These are phyloP conservation scores for Proisotoma minuta DNA, from an alignment of 2,888 invertebrate genomes.

Conservation along the genomic window DNA sequence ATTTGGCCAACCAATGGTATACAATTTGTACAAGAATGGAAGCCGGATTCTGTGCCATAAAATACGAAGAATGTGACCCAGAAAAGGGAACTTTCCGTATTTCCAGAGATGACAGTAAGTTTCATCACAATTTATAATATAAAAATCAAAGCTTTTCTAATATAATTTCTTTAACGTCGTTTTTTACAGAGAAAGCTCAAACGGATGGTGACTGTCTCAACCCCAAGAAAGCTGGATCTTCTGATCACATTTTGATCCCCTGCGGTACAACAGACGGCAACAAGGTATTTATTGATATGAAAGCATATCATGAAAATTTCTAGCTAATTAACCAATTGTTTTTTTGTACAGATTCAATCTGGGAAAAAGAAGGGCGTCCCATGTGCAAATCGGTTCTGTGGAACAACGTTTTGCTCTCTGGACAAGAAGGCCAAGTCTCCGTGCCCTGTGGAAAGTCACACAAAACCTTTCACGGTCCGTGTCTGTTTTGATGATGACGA, in stretches of 20 bases:
- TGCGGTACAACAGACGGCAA: slow-evolving; percentile 47
- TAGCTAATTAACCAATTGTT: background rate
- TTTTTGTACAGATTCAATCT: slow-evolving; percentile 42
- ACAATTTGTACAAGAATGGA: slow-evolving; percentile 47
- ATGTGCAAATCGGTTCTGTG: slow-evolving; percentile 46
- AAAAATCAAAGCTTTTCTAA: background rate
- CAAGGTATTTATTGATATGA: slow-evolving; percentile 33
- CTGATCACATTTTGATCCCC: slow-evolving; percentile 47
- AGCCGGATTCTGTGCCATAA: slow-evolving; percentile 47
- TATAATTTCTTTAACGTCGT: background rate
- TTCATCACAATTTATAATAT: background rate
- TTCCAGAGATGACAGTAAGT: slow-evolving; percentile 45
- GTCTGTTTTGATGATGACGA: slow-evolving; percentile 47
- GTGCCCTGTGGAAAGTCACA: slow-evolving; percentile 47
- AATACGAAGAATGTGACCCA: slow-evolving; percentile 47
- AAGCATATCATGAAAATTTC: no score
- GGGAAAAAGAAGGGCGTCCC: slow-evolving; percentile 48
- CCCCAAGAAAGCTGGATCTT: slow-evolving; percentile 46
- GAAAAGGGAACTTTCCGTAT: slow-evolving; percentile 47
- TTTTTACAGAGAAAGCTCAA: slow-evolving; percentile 45
- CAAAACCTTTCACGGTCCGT: slow-evolving; percentile 46
- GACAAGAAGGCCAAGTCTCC: slow-evolving; percentile 47
- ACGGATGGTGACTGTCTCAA: slow-evolving; percentile 47
- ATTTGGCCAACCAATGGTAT: slow-evolving; percentile 48
- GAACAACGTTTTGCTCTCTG: slow-evolving; percentile 46